Base-by-base conservation (phyloP, 2,113 vertebrate genomes). In the Thunnus maccoyii region DNA sequence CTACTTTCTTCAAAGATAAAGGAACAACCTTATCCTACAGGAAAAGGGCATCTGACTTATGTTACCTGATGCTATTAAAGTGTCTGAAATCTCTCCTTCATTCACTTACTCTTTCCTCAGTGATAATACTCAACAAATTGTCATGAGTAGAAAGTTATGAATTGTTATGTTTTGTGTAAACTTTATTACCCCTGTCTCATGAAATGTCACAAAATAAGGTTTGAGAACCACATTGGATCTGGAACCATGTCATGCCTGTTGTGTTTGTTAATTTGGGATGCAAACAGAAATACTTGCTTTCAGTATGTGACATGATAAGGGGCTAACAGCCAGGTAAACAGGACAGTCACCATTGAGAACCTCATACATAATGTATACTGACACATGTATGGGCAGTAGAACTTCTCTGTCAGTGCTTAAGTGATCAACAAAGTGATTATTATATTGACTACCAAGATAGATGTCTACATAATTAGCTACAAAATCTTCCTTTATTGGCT, bases 401-500 rank as follows among this genome's bases (percentile, higher is more conserved):
- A 60, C 22, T 51, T 75, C 30, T 70, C 50, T 20, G 25, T 80
- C 16, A 86, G 68, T 32, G 9, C 25, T 52, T 51, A 47, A 30
- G 44, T 20, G 3, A 46, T 47, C 60, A 57, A 25, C 68, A 44
- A 82, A 79, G 18, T 70, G 41, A 56, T 60, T 66, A 72, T 70
- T 67, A 51, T 78, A 63, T 20, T 74, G 52, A 72, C 54, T n/a
- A 56, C 47, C 64, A 56, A 47, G 27, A 13, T 55, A 50, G 69
- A 80, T 46, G 14, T 80, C 36, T 22, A 55, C 56, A 32, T 86
- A 81, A 78, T 83, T 56, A 80, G 51, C 30, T 46, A 4, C 25
- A 66, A 75, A 78, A 72, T 72, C 50, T 72, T 71, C 8, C 20
- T 66, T 76, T 76, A 82, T 86, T 84, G 76, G 22, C 41, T 78